Evolutionary conservation across 2,113 vertebrate genomes (phyloP).

Genomic region (Siniperca knerii): DNA sequence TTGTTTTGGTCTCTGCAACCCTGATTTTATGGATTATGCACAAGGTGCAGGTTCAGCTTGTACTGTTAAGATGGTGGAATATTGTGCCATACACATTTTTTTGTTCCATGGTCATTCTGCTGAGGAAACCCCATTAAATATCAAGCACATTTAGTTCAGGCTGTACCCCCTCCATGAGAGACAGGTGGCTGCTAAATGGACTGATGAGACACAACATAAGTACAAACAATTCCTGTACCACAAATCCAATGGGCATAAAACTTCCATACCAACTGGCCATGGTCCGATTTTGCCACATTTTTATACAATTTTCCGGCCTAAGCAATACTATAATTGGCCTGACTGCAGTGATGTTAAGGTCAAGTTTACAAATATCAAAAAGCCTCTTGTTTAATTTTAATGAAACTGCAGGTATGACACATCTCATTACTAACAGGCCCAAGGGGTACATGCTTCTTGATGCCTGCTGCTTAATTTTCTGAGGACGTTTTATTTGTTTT

Average conservation of each 20-base stretch:
- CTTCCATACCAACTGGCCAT: neutral
- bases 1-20: neutral
- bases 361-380: neutral
- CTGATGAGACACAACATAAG: neutral
- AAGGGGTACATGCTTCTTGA: neutral
- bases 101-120: neutral
- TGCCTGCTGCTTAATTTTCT: neutral
- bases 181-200: slow-evolving; percentile 17
- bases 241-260: neutral
- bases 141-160: neutral
- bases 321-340: neutral
- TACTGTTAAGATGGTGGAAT: neutral
- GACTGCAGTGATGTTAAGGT: neutral
- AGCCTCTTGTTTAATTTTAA: neutral
- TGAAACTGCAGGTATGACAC: slow-evolving; percentile 2
- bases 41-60: neutral
- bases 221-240: neutral
- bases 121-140: neutral
- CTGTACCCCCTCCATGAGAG: neutral
- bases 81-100: neutral
- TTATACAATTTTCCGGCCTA: neutral
- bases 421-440: neutral
- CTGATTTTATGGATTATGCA: neutral
- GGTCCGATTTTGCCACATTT: neutral
- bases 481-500: neutral